These are phyloP conservation scores for Ataeniobius toweri DNA, from an alignment of 2,797 vertebrate species.

Conservation along the genomic window DNA sequence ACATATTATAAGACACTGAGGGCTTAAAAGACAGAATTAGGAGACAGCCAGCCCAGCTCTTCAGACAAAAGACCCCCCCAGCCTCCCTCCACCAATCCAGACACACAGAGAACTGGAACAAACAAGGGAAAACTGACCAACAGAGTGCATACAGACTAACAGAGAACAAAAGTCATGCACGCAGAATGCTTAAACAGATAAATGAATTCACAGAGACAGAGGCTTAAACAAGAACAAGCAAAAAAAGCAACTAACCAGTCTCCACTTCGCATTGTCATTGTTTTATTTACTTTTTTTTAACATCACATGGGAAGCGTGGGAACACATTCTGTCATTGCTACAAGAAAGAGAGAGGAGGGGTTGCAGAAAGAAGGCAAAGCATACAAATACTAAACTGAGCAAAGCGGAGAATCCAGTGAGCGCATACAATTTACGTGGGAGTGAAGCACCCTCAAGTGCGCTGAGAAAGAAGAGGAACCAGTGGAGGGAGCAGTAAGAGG, in stretches of 20 bases:
- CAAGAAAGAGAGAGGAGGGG: conserved; percentile 56
- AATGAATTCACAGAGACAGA: conserved; percentile 43
- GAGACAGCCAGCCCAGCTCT: conserved; percentile 68
- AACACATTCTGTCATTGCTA: conserved; percentile 63
- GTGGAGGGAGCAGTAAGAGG: conserved; percentile 12
- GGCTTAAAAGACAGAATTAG: conserved; percentile 73
- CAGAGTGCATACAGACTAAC: conserved; percentile 41
- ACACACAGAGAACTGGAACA: conserved; percentile 62
- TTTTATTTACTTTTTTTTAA: conserved; percentile 77
- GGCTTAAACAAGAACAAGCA: conserved; percentile 23
- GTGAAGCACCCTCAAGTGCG: conserved; percentile 74
- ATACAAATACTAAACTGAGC: conserved; percentile 61
- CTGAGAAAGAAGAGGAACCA: conserved; percentile 44
- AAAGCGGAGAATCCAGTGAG: conserved; percentile 67
- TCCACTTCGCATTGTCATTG: conserved; percentile 52
- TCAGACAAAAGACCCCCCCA: conserved; percentile 64
- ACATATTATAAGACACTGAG: conserved; percentile 79
- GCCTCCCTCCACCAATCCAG: conserved; percentile 40
- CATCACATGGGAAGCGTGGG: conserved; percentile 73
- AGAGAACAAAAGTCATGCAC: conserved; percentile 56
- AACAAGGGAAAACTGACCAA: conserved; percentile 60
- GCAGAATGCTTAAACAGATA: conserved; percentile 64
- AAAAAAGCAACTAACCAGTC: conserved; percentile 41
- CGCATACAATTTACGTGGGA: conserved; percentile 65
- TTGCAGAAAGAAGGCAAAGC: conserved; percentile 56